These are phyloP conservation scores for Genyomyrus donnyi DNA, from an alignment of 2,113 vertebrate genomes.

Conservation along the genomic window DNA sequence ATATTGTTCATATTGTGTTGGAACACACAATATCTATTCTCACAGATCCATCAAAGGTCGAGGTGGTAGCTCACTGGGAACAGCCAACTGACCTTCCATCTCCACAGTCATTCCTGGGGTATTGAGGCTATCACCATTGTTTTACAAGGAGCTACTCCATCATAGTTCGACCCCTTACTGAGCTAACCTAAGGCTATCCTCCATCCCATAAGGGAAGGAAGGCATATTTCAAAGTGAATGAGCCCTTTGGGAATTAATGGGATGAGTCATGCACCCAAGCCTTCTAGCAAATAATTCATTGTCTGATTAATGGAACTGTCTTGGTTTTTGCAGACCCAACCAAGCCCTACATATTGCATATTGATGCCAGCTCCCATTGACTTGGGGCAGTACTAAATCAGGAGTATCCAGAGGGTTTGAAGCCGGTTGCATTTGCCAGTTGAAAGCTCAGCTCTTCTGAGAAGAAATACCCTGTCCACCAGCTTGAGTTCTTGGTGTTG, in stretches of 20 bases:
- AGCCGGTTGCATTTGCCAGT: neutral
- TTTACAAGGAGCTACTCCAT: neutral
- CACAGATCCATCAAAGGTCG: conserved; percentile 1
- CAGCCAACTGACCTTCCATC: neutral
- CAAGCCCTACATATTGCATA: neutral
- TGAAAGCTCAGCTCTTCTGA: neutral
- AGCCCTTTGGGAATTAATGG: neutral
- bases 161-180: neutral
- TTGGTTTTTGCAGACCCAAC: neutral
- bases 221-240: neutral
- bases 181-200: neutral
- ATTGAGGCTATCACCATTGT: neutral
- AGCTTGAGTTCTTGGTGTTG: neutral
- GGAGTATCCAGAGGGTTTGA: neutral
- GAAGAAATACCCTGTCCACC: neutral
- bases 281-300: neutral
- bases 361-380: neutral
- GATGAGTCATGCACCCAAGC: neutral
- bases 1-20: conserved; percentile 10
- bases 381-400: neutral
- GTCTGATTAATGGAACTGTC: neutral
- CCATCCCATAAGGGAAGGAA: neutral
- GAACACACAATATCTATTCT: too few relatives aligned
- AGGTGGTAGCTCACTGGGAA: neutral
- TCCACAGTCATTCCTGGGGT: neutral